Evolutionary conservation across 2,797 vertebrate genomes (phyloP), one percentile per base, ranked within the genome.

Genomic region (Acanthurus leucopareius): DNA sequence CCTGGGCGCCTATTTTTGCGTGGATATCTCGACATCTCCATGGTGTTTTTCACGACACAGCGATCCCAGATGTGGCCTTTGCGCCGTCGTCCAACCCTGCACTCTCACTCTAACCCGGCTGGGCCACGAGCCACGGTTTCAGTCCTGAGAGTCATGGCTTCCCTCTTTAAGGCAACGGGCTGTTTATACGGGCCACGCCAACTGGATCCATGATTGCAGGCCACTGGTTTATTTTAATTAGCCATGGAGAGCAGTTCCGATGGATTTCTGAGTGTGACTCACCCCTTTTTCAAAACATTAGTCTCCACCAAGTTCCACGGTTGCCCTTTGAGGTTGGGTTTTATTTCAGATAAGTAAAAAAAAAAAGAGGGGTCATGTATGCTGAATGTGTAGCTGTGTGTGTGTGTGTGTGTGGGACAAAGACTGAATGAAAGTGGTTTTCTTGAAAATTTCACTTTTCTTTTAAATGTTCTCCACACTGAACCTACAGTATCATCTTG

Each of bases 171-270:
- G 76, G 83, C 80, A 84, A 48, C 22, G 28, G 22, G 63, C 71
- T 91, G 92, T 93, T 91, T 94, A 94, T 90, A 86, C 6, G 75
- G 63, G 14, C 45, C 0, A 13, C 80, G 87, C 91, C 91, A 94
- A 80, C 71, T 86, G 87, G 85, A 86, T 77, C 81, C 61, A 7
- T 91, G 89, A 93, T 89, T 83, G 84, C 73, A 84, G 82, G 86
- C 78, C 87, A 84, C 84, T 73, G 76, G 88, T 91, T 92, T 89
- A 83, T 88, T 86, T 93, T 88, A 92, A 93, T 94, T 93, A 92
- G 83, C 75, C 91, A 79, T 86, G 83, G 90, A 92, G 90, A 90
- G 80, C 77, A 88, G 90, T 92, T 92, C 91, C 84, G 80, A 86
- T 80, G 88, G 85, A 80, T 90, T 88, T 47, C 28, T 79, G 63